Base-by-base conservation (phyloP, 1,140 invertebrate genomes). In the Cydia strobilella region DNA sequence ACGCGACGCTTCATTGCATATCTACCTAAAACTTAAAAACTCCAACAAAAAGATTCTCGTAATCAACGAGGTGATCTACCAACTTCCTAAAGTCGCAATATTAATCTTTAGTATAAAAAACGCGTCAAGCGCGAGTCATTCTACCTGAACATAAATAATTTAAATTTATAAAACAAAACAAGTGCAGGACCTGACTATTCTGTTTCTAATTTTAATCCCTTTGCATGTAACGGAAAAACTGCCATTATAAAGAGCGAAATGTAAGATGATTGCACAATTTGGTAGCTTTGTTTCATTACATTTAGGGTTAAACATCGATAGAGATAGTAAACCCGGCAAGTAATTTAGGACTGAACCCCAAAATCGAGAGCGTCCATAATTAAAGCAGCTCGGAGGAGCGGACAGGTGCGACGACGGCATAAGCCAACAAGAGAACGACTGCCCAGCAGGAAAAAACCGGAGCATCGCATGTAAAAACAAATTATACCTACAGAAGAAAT, bases 31-130 rank as follows among this genome's bases (percentile, higher is more conserved):
- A 82, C 83, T 82, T 80, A 88, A 90, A 86, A 88, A 90, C 84
- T 86, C 80, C 84, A 83, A 86, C 84, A 90, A 90, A 90, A 90
- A 89, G 84, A 87, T 88, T 89, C 75, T 87, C 83, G 86, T 91
- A 92, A 91, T 90, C 87, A 89, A 88, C 85, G 84, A 87, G 85
- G 84, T 89, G 88, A 89, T 91, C 87, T 86, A 91, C 84, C 90
- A 69, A 69, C 65, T 90, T 87, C 83, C 86, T 77, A 77, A 69
- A 90, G 87, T 91, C 84, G 87, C 84, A 86, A 90, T 89, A 90
- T 89, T 86, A 84, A 90, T 74, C 65, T 69, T 69, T 69, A 18
- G 65, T 69, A 42, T 35, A 69, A 69, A 69, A 69, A 69, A 69
- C 15, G 23, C 15, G 65, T 69, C 65, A 69, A 69, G 65, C 13